A percentile compares a stretch with the other conserved stretches of the same genome.
phyloP scores from a whole-genome alignment of 2,113 vertebrate species.

The Myiozetetes cayanensis region DNA sequence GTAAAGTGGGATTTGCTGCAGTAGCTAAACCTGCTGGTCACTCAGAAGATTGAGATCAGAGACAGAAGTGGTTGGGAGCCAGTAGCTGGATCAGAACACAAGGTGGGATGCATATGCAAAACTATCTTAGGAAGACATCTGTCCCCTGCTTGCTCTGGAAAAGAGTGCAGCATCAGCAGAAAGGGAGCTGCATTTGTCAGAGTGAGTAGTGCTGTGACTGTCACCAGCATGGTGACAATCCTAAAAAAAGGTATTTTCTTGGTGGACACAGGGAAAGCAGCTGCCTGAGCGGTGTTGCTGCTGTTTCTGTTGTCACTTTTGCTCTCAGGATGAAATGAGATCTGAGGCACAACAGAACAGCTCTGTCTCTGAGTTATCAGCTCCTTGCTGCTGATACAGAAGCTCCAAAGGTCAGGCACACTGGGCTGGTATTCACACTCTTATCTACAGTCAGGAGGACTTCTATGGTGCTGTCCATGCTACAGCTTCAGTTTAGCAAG shows the following conservation, averaged over 20 bases:
- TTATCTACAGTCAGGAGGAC: not conserved
- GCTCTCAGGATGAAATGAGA: not conserved
- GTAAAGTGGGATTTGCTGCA: not conserved
- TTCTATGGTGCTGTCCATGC: not conserved
- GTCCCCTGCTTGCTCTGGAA: not conserved
- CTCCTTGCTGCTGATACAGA: not conserved
- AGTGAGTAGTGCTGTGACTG: not conserved
- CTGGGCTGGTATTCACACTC: not conserved
- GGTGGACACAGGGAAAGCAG: not conserved
- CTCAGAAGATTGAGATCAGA: not conserved
- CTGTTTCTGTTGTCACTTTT: not conserved
- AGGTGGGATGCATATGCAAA: not conserved
- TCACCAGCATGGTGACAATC: not conserved
- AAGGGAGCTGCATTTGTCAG: not conserved
- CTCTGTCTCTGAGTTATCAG: not conserved
- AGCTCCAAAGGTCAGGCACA: not conserved
- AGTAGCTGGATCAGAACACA: not conserved
- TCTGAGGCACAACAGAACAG: not conserved
- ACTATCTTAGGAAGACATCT: not conserved
- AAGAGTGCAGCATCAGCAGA: not conserved
- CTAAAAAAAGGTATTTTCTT: not conserved
- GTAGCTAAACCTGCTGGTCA: not conserved
- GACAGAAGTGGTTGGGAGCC: not conserved
- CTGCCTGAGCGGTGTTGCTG: not conserved
- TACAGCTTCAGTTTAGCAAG: not conserved